These are phyloP conservation scores for Apantesis nais DNA, from an alignment of 2,888 invertebrate species.

Conservation along the genomic window DNA sequence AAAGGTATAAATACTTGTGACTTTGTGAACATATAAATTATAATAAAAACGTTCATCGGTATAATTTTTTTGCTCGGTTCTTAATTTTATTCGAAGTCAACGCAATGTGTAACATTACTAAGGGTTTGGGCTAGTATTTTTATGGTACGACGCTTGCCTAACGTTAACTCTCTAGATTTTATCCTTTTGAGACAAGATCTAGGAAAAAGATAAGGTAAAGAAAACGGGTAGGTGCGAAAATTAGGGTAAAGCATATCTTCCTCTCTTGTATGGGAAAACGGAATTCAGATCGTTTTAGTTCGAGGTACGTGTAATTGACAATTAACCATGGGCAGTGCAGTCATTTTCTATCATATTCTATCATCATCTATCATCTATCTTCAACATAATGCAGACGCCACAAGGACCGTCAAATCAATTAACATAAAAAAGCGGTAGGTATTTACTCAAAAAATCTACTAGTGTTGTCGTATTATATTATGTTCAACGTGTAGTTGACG, in stretches of 20 bases:
- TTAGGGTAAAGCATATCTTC: no score
- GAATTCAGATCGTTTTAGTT: neutral
- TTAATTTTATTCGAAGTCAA: neutral
- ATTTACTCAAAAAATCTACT: neutral
- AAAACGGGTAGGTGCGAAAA: neutral
- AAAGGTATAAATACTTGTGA: neutral
- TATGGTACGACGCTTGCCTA: no score
- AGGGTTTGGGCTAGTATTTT: no score
- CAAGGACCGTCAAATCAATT: no score
- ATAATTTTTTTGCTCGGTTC: neutral
- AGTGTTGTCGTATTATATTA: neutral
- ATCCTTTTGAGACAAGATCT: neutral
- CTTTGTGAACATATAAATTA: neutral
- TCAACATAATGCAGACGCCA: neutral
- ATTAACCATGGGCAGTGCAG: neutral
- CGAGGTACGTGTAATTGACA: no score
- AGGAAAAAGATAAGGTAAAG: neutral
- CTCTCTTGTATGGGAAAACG: neutral
- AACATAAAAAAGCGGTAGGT: neutral
- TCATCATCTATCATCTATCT: neutral
- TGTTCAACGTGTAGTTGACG: neutral
- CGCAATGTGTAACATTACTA: no score
- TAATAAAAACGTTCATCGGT: no score
- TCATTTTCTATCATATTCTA: neutral
- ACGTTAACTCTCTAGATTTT: neutral